These are phyloP conservation scores for Macrocentrus cingulum DNA, from an alignment of 1,140 invertebrate species.

Conservation along the genomic window DNA sequence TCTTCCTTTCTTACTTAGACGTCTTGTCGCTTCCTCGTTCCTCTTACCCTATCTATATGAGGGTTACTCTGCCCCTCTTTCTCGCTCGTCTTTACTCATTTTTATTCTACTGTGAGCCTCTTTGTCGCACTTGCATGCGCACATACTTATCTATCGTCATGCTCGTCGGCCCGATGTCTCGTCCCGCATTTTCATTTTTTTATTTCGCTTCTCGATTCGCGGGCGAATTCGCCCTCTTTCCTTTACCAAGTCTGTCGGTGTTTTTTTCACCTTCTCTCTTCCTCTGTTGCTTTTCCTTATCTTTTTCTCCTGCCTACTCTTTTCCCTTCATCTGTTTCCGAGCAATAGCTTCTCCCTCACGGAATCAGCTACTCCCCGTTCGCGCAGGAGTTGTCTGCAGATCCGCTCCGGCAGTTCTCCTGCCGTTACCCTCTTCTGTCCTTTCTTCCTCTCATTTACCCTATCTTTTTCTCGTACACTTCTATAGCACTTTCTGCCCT, in stretches of 20 bases:
- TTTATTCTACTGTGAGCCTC: constrained; percentile 21
- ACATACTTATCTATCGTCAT: constrained; percentile 3
- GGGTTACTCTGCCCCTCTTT: not conserved
- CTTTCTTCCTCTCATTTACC: constrained; percentile 6
- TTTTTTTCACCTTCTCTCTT: constrained; percentile 15
- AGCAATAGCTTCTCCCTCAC: constrained; percentile 29
- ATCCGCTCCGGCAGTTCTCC: constrained; percentile 38
- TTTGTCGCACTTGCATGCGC: not conserved
- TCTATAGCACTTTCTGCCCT: too few species aligned
- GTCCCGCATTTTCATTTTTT: constrained; percentile 23
- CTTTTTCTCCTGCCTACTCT: constrained; percentile 1
- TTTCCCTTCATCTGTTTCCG: constrained; percentile 22
- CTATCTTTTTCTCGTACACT: too few species aligned
- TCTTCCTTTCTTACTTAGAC: not conserved
- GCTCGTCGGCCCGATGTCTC: constrained; percentile 21
- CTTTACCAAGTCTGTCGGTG: too few species aligned
- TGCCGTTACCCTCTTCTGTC: constrained; percentile 24
- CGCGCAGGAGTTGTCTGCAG: constrained; percentile 41
- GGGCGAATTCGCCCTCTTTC: constrained; percentile 17
- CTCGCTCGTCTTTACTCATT: not conserved
- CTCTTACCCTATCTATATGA: constrained; percentile 2
- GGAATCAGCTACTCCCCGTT: constrained; percentile 43
- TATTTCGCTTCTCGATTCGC: constrained; percentile 16
- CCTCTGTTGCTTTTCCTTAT: constrained; percentile 1
- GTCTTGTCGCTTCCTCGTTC: constrained; percentile 1